Conservation (phyloP, 2,113 vertebrate species). For the Vanacampus margaritifer region DNA sequence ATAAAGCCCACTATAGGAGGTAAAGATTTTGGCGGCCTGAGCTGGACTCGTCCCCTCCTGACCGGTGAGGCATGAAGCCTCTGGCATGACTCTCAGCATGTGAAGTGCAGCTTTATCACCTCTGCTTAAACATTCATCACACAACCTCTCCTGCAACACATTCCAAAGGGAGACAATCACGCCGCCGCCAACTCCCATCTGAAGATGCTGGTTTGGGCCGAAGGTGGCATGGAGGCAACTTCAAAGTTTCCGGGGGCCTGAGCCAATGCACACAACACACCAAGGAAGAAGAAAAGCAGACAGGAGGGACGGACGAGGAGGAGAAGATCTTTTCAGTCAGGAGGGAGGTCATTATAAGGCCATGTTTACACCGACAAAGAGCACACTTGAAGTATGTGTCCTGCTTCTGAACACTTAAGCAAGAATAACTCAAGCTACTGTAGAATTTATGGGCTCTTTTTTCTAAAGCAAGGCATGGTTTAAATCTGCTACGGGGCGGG, state of each 20-base stretch:
- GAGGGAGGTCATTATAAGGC: constrained; percentile 74
- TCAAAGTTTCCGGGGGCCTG: constrained; percentile 55
- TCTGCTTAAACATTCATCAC: constrained; percentile 70
- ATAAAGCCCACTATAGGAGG: constrained; percentile 39
- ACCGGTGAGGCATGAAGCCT: constrained; percentile 57
- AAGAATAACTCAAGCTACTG: constrained; percentile 53
- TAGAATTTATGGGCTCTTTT: constrained; percentile 29
- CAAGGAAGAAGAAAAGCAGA: constrained; percentile 29
- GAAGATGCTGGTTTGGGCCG: constrained; percentile 62
- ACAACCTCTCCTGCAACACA: constrained; percentile 44
- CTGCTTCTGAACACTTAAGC: constrained; percentile 54
- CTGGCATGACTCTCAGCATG: constrained; percentile 67
- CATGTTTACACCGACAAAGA: constrained; percentile 51
- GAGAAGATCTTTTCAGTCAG: constrained; percentile 58
- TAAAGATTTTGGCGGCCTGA: constrained; percentile 47
- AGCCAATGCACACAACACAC: constrained; percentile 36
- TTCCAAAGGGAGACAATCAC: constrained; percentile 58
- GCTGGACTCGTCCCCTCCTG: constrained; percentile 45
- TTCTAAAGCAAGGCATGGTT: too few species aligned
- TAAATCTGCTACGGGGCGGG: too few species aligned
- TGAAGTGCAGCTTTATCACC: constrained; percentile 60
- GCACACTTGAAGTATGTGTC: constrained; percentile 33
- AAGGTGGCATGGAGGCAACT: constrained; percentile 60
- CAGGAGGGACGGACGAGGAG: constrained; percentile 38
- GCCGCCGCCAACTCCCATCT: constrained; percentile 54